phyloP scores from a whole-genome alignment of 2,113 vertebrate genomes.

The Sinosuthora webbiana region DNA sequence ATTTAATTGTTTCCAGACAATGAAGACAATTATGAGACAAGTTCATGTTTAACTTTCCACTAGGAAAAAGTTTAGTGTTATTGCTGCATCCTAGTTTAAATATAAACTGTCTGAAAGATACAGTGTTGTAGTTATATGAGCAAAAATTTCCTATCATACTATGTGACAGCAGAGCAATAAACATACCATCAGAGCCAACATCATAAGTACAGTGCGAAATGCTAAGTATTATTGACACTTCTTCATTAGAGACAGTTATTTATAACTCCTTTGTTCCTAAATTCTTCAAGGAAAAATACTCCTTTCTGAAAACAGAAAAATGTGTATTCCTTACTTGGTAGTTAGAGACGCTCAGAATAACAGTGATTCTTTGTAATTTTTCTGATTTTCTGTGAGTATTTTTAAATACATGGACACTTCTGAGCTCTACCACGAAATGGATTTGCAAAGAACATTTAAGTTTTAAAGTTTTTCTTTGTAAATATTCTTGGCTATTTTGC shows the following conservation, averaged over 20 bases:
- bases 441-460: background rate
- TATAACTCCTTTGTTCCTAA: slow-evolving; percentile 22
- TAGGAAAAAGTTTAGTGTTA: background rate
- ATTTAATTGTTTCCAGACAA: slow-evolving; percentile 1
- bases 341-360: background rate
- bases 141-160: slow-evolving; percentile 12
- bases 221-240: background rate
- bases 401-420: background rate
- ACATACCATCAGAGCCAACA: background rate
- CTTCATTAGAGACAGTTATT: background rate
- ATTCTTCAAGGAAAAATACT: slow-evolving; percentile 8
- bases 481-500: background rate
- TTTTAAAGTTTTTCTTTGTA: background rate
- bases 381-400: background rate
- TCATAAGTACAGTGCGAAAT: background rate
- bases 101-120: slow-evolving; percentile 18
- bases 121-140: background rate
- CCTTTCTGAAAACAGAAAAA: background rate
- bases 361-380: background rate
- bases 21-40: background rate
- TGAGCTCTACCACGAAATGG: background rate
- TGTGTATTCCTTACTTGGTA: slow-evolving; percentile 41
- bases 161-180: slow-evolving; percentile 1
- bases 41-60: slow-evolving; percentile 12
- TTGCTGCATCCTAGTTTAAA: slow-evolving; percentile 3